These are phyloP conservation scores for Brachyhypopomus occidentalis DNA, from an alignment of 2,113 vertebrate genomes.

Conservation along the genomic window DNA sequence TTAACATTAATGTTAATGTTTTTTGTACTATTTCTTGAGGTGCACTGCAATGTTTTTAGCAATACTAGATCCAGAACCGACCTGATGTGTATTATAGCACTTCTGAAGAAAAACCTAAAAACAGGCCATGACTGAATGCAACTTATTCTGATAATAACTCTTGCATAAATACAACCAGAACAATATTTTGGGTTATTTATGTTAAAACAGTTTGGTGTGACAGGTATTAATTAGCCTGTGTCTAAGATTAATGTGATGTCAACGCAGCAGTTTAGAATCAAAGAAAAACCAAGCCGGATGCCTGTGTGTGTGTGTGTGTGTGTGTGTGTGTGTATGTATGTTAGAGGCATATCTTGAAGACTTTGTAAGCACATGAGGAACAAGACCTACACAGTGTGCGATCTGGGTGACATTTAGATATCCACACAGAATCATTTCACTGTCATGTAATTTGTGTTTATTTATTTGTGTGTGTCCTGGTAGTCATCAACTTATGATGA, in stretches of 20 bases:
- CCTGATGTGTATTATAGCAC: too few relatives aligned
- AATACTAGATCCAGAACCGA: too few relatives aligned
- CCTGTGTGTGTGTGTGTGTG: not conserved
- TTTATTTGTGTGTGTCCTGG: not conserved
- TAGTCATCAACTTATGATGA: not conserved
- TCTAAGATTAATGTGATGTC: conserved; percentile 16
- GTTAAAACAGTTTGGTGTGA: conserved; percentile 27
- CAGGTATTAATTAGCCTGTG: conserved; percentile 43
- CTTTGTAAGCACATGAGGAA: too few relatives aligned
- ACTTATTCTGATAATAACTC: not conserved
- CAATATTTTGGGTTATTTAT: not conserved
- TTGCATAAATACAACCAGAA: not conserved
- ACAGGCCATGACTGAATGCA: not conserved
- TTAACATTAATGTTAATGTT: too few relatives aligned
- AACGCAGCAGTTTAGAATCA: conserved; percentile 22
- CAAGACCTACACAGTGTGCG: not conserved
- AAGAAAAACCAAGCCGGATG: conserved; percentile 25
- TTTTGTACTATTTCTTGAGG: too few relatives aligned
- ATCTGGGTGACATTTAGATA: not conserved
- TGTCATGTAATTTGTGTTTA: not conserved
- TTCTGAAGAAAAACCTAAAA: too few relatives aligned
- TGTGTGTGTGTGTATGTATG: not conserved
- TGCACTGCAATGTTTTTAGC: too few relatives aligned
- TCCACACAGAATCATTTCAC: not conserved
- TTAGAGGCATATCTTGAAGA: not conserved